phyloP scores from a whole-genome alignment of 1,140 invertebrate genomes.

The Drosophila triauraria region DNA sequence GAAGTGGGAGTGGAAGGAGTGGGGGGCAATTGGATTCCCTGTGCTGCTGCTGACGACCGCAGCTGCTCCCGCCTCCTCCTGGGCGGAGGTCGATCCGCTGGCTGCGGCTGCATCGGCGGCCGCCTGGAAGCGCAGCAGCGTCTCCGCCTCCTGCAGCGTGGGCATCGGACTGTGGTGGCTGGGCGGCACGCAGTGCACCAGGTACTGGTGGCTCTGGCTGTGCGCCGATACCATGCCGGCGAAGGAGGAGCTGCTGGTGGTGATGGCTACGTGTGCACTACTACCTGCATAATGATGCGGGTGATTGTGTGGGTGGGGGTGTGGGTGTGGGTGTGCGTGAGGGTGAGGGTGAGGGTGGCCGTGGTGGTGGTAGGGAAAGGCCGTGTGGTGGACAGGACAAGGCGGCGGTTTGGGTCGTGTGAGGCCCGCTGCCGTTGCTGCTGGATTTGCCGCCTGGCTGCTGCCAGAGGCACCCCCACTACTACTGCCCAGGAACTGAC shows the following conservation, averaged over 20 bases:
- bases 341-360: slow-evolving; percentile 21
- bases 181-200: slow-evolving; percentile 83
- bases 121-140: slow-evolving; percentile 62
- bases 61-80: slow-evolving; percentile 19
- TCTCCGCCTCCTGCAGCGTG: slow-evolving; percentile 79
- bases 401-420: slow-evolving; percentile 61
- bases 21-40: slow-evolving; percentile 27
- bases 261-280: slow-evolving; percentile 81
- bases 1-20: slow-evolving; percentile 80
- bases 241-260: slow-evolving; percentile 29
- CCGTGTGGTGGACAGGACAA: slow-evolving; percentile 76
- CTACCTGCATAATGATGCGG: slow-evolving; percentile 56
- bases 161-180: slow-evolving; percentile 83
- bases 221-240: slow-evolving; percentile 73
- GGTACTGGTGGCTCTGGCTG: slow-evolving; percentile 84
- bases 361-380: slow-evolving; percentile 66
- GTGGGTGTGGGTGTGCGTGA: slow-evolving; percentile 26
- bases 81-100: slow-evolving; percentile 12
- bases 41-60: slow-evolving; percentile 33
- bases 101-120: slow-evolving; percentile 41
- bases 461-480: slow-evolving; percentile 65
- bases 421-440: slow-evolving; percentile 79
- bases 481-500: slow-evolving; percentile 90
- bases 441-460: slow-evolving; percentile 68
- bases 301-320: slow-evolving; percentile 39